Base-by-base conservation (phyloP, 2,888 invertebrate genomes). In the Nysson spinosus region DNA sequence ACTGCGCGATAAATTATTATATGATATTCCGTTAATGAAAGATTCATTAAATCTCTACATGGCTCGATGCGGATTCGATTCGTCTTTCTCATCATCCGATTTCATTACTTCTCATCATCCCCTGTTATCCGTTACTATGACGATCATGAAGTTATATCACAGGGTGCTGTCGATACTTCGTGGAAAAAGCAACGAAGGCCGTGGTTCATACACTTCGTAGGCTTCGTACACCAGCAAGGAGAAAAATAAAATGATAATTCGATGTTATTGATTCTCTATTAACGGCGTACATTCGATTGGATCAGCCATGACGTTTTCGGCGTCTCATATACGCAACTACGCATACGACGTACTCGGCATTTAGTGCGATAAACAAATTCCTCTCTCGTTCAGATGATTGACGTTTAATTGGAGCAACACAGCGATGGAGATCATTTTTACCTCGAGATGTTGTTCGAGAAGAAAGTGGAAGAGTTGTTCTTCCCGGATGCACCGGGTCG, bases 281-380 rank as follows among this genome's bases (percentile, higher is more conserved):
- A 64, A 72, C 52, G 54, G 49, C 56, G 49, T 37, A 44, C 34
- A 51, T 62, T 60, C 56, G 62, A 66, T 52, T 37, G 43, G 61
- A 32, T 73, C 68, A 30, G 39, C n/a, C 54, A 24, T 65, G 69
- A 60, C 58, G 69, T 77, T 79, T 79, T 69, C 64, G 75, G 71
- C 58, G 63, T 63, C 65, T 70, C 55, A 43, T 74, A n/a, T n/a
- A 71, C 74, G 65, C 57, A 64, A 44, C 71, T 51, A 62, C 50
- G 46, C 42, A 46, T 47, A 43, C 37, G 52, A 52, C 60, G 61
- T 51, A 49, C 58, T 52, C 35, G 54, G 46, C 42, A 60, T 56
- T 37, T 49, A 50, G 42, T 57, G 50, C 49, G 57, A 69, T 80
- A 79, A 80, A 80, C 72, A 78, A 77, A 74, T 79, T 82, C 72